Base-by-base conservation (phyloP, 2,797 vertebrate species). In the Tenualosa ilisha region DNA sequence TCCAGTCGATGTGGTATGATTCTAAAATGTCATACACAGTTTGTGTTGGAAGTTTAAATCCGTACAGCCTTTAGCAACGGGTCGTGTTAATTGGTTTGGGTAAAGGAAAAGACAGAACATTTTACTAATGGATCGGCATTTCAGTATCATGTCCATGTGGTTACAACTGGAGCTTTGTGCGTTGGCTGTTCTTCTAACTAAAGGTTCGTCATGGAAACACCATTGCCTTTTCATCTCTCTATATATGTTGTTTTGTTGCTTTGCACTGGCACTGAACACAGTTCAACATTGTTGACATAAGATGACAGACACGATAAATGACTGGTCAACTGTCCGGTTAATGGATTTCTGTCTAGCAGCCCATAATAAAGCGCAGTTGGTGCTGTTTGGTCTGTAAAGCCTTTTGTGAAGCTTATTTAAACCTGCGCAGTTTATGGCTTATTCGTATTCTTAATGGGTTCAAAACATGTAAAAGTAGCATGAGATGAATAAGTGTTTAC, bases 161-260 rank as follows among this genome's bases (percentile, higher is more conserved):
- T 96, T 99, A 87, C 98, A 98, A 94, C 94, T 99, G 93, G 98
- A 99, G 88, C 95, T 99, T 82, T 99, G 97, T 89, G 97, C 97
- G 94, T 97, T 99, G 97, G 97, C 97, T 63, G 94, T 98, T 85
- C 96, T 99, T 91, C 96, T 99, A 75, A 97, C 97, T 75, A 97
- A 95, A 98, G 98, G 98, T 99, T 94, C 87, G 85, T 75, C 68
- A 17, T 75, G 68, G 68, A 40, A 40, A 75, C 63, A 65, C 31
- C 15, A 75, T 17, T 40, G 31, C 15, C 15, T 15, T 40, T 75
- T 40, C 2, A 75, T 75, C 15, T 75, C 37, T 6, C 17, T 31
- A 75, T 20, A 11, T 43, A 40, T 6, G 6, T 7, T 40, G 13
- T 43, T 15, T 75, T 40, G 3, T 13, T 75, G 15, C 6, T 31